Evolutionary conservation across 2,797 vertebrate species (phyloP).

Genomic region (Sebastiscus tertius): DNA sequence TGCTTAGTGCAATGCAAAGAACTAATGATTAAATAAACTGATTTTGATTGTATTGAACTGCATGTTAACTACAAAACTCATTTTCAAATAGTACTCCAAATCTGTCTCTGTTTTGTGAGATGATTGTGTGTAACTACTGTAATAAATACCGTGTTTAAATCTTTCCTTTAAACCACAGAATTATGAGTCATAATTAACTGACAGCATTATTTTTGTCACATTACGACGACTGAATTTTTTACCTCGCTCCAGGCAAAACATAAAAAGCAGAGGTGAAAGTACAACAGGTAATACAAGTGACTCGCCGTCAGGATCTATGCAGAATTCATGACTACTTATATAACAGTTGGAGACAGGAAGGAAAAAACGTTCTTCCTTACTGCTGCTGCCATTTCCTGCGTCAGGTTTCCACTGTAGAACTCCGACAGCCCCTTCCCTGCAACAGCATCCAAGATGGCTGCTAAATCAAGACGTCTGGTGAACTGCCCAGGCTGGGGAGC

Average conservation of each 20-base stretch:
- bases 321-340: constrained; percentile 43
- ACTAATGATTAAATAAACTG: background rate
- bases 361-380: constrained; percentile 75
- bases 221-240: background rate
- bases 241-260: background rate
- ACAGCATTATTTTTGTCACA: background rate
- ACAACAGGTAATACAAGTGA: background rate
- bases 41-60: background rate
- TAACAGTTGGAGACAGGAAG: background rate
- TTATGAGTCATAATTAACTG: background rate
- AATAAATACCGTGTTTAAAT: background rate
- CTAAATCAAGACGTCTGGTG: constrained; percentile 87
- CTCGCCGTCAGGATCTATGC: background rate
- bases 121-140: background rate
- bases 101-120: background rate
- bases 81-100: background rate
- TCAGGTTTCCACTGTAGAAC: constrained; percentile 92
- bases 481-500: constrained; percentile 86
- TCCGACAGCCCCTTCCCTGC: constrained; percentile 85
- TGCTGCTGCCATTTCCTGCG: constrained; percentile 89
- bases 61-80: background rate
- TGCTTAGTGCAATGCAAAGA: background rate
- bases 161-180: background rate
- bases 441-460: constrained; percentile 86
- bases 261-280: background rate